Evolutionary conservation across 2,888 invertebrate species (phyloP), one percentile per base, ranked within the genome.

Genomic region (Xestia sexstrigata): DNA sequence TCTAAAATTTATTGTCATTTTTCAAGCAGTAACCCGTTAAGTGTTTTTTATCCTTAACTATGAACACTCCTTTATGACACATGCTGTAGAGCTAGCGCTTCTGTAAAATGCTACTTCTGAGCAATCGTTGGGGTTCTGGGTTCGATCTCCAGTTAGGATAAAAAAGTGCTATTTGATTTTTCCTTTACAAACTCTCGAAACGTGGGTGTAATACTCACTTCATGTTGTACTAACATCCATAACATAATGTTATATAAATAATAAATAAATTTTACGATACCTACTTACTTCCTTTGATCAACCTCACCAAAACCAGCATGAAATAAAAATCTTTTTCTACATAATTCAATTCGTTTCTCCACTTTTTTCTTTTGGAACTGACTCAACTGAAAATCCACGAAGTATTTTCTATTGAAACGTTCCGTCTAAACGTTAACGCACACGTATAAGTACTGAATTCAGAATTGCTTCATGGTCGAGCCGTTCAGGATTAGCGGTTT

Each of bases 331-430:
- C 13, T 49, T 67, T 67, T 63, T 6, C 0, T 0, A 11, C 13
- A 45, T 72, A 81, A 80, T 70, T 66, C 81, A 66, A 79, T 81
- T 70, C 55, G 23, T 26, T 62, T 67, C n/a, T 0, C 23, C 6
- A 42, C 6, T 20, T 68, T 68, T 75, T 67, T 79, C 67, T 74
- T 74, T 85, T 67, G 23, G 6, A 84, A 62, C 47, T 26, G 66
- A 60, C 72, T 84, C 62, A 49, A 17, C 65, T 26, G 60, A 55
- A 73, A 79, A 80, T 84, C 62, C 30, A 23, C 52, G 42, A 70
- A 71, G 74, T 42, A 84, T 74, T 74, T 84, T 84, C 63, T 15
- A 82, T 74, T 80, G 49, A 63, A 74, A 11, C 62, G 49, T 30
- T 63, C 20, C 3, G 8, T 35, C 13, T 39, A 55, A 80, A 42